Conservation (phyloP, 2,797 vertebrate species). For the Eptatretus atami region DNA sequence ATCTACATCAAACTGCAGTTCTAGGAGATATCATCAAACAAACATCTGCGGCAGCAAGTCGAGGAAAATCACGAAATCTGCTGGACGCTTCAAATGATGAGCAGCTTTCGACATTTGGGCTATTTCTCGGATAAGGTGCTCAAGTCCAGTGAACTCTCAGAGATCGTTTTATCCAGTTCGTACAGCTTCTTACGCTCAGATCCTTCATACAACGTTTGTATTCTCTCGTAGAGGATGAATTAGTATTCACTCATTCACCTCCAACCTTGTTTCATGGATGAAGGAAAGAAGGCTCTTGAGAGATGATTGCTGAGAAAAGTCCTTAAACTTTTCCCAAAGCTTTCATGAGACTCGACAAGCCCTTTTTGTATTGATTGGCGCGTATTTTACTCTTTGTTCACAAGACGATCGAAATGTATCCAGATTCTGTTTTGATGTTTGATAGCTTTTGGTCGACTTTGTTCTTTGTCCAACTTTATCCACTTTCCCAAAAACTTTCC, state of each 20-base stretch:
- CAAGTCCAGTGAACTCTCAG: constrained; percentile 1
- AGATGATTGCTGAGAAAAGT: background rate
- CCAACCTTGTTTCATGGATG: constrained; percentile 2
- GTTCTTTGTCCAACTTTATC: background rate
- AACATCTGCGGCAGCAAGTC: background rate
- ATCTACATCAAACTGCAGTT: constrained; percentile 1
- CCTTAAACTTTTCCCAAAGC: background rate
- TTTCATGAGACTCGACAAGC: background rate
- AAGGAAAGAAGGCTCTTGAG: background rate
- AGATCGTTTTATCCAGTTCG: background rate
- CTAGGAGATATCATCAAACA: background rate
- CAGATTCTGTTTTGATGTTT: background rate
- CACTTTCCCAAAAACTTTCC: background rate
- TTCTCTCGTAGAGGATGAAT: constrained; percentile 2
- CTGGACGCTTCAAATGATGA: background rate
- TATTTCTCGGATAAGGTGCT: constrained; percentile 2
- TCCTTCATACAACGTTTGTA: background rate
- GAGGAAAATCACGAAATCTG: background rate
- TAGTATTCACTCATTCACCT: background rate
- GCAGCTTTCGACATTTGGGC: constrained; percentile 3
- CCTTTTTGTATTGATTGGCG: background rate
- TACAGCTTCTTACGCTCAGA: background rate
- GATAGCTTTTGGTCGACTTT: background rate
- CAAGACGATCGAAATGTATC: background rate
- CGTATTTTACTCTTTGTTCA: background rate